Base-by-base conservation (phyloP, 1,140 invertebrate genomes). In the Calycopis cecrops region DNA sequence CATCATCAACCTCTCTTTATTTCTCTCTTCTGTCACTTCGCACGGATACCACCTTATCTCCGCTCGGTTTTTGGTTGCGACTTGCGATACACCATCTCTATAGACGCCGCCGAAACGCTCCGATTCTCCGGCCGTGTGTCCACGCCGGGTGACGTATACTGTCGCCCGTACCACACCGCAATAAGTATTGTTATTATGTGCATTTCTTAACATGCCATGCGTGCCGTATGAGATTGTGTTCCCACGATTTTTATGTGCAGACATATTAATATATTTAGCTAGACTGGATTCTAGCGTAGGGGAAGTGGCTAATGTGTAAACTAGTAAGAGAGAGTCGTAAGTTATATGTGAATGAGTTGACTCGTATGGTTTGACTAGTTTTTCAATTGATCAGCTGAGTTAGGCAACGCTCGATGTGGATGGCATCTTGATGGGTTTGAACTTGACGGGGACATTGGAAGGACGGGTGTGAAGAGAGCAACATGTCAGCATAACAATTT, bases 241-340 rank as follows among this genome's bases (percentile, higher is more conserved):
- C 62, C 59, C 62, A 64, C 62, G 62, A 35, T 38, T 52, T 59
- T 55, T 64, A 50, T 64, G 57, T 60, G 62, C 49, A 44, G 40
- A 44, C 16, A 16, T 44, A 44, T 28, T 28, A 28, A 28, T 28
- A 44, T 44, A 44, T 44, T 44, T 44, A 44, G 14, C 40, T 44
- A 9, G 40, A 44, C 40, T 44, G 17, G 11, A 40, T 44, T 16
- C 40, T 9, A 44, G 40, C n/a, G 38, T 18, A 17, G 16, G 40
- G 40, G 40, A 44, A 44, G 40, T 44, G 9, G 40, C 17, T 44
- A 44, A 9, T 16, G 14, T 9, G 40, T 16, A 44, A 16, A 16
- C 40, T 44, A 44, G 40, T 44, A 44, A 44, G 17, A 44, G 40
- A 16, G 14, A 44, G 21, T 28, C 6, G 21, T 28, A 28, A 28